phyloP scores from a whole-genome alignment of 2,888 invertebrate genomes.

The Andrena camellia region DNA sequence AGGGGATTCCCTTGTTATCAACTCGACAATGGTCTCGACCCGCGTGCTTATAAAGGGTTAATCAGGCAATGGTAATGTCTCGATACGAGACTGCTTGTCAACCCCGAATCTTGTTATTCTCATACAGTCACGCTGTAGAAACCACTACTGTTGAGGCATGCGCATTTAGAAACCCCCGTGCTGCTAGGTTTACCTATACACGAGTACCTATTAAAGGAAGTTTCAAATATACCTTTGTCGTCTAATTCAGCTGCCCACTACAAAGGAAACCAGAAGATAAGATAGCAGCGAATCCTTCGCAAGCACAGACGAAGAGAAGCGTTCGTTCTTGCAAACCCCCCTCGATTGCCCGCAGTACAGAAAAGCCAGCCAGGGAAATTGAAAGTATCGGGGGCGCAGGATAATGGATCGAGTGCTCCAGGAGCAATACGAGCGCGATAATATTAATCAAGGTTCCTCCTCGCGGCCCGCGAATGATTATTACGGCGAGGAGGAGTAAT shows the following conservation, averaged over 20 bases:
- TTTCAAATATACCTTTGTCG: no score
- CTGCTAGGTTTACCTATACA: no score
- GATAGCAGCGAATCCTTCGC: neutral
- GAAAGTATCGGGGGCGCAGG: slow-evolving; percentile 2
- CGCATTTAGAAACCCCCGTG: no score
- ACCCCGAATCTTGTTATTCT: neutral
- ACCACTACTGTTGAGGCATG: no score
- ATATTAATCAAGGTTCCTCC: slow-evolving; percentile 74
- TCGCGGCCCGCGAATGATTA: slow-evolving; percentile 67
- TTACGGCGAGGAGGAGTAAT: slow-evolving; percentile 65
- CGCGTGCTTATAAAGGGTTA: no score
- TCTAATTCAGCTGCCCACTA: no score
- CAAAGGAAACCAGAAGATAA: neutral
- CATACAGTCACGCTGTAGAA: neutral
- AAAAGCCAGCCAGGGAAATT: neutral
- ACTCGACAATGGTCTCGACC: no score
- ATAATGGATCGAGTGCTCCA: slow-evolving; percentile 30
- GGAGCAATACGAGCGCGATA: slow-evolving; percentile 41
- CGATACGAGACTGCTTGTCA: no score
- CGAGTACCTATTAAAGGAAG: no score
- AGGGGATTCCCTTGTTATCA: no score
- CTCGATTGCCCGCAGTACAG: neutral
- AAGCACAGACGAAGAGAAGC: no score
- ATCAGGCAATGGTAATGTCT: no score
- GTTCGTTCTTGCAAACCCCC: neutral